These are phyloP conservation scores for Trachemys scripta DNA, from an alignment of 2,113 vertebrate genomes.

Conservation along the genomic window DNA sequence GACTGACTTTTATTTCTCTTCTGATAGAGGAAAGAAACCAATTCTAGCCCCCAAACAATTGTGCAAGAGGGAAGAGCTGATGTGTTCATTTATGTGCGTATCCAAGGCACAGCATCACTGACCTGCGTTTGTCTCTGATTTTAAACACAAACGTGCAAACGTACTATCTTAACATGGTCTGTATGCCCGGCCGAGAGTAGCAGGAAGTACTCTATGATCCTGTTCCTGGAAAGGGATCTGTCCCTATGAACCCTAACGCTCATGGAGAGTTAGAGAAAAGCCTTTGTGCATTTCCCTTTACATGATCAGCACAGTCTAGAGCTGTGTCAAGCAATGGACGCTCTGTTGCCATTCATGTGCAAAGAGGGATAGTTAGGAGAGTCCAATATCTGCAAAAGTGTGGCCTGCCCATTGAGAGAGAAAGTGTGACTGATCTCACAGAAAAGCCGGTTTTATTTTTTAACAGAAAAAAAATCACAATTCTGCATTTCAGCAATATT, in stretches of 20 bases:
- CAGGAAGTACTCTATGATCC: fast-evolving
- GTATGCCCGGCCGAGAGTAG: fast-evolving
- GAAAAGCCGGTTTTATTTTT: background rate
- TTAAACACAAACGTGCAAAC: fast-evolving
- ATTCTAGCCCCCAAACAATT: background rate
- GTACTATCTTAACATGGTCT: fast-evolving
- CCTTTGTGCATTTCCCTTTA: background rate
- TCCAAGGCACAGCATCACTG: too few relatives aligned
- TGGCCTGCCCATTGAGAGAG: background rate
- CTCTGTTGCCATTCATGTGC: background rate
- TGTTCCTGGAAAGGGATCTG: too few relatives aligned
- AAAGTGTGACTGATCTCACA: too few relatives aligned
- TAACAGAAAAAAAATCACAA: background rate
- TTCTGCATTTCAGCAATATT: background rate
- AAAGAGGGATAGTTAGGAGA: background rate
- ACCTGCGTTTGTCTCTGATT: background rate
- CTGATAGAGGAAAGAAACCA: background rate
- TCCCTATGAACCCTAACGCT: background rate
- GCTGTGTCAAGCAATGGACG: background rate
- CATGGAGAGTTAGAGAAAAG: background rate
- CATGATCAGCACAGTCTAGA: background rate
- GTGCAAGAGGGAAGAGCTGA: background rate
- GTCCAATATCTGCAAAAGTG: background rate
- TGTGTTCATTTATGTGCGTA: background rate
- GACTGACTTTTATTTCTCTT: background rate